Percentiles rank a stretch among this genome's conserved stretches.
Evolutionary conservation across 1,140 invertebrate genomes (phyloP).

Genomic region (Dreissena rostriformis): DNA sequence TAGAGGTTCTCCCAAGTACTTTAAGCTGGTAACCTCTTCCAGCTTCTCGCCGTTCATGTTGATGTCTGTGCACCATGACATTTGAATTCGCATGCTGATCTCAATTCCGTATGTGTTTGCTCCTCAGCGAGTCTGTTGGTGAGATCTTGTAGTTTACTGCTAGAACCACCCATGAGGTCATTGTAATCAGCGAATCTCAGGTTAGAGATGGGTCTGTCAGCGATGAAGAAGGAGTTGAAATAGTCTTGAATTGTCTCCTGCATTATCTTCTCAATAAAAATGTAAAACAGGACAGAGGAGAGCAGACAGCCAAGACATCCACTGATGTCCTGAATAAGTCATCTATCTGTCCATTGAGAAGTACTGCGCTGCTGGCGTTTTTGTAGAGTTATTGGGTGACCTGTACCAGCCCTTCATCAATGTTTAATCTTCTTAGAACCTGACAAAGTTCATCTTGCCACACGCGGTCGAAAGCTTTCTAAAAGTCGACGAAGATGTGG

Average conservation of each 20-base stretch:
- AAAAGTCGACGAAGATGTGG: slow-evolving; percentile 51
- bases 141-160: slow-evolving; percentile 1
- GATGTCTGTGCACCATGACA: too few relatives aligned
- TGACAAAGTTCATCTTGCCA: slow-evolving; percentile 40
- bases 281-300: slow-evolving; percentile 53
- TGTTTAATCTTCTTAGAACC: slow-evolving; percentile 48
- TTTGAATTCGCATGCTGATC: too few relatives aligned
- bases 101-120: too few relatives aligned
- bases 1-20: too few relatives aligned
- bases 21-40: too few relatives aligned
- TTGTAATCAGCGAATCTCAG: slow-evolving; percentile 58
- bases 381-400: slow-evolving; percentile 39
- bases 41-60: too few relatives aligned
- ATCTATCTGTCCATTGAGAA: slow-evolving; percentile 36
- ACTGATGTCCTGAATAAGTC: slow-evolving; percentile 55
- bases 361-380: slow-evolving; percentile 53
- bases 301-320: slow-evolving; percentile 57
- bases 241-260: slow-evolving; percentile 42
- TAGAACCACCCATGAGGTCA: slow-evolving; percentile 4
- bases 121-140: too few relatives aligned
- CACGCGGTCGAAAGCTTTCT: too few relatives aligned
- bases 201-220: slow-evolving; percentile 38
- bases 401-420: slow-evolving; percentile 25
- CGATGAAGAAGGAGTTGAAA: slow-evolving; percentile 48
- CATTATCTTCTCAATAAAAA: slow-evolving; percentile 58